A percentile compares a stretch with the other conserved stretches of the same genome.
phyloP scores from a whole-genome alignment of 2,113 vertebrate species.

The human region GRCh38 chr6:96911001-96911500 shows the following conservation, averaged over 20 bases:
- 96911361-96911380: no score
- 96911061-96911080: neutral
- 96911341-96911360: no score
- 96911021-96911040: neutral
- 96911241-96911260: no score
- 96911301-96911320: no score
- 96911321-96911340: no score
- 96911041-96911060: neutral
- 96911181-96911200: neutral
- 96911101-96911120: neutral
- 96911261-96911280: no score
- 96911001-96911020: neutral
- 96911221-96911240: neutral
- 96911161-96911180: neutral
- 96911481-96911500: neutral
- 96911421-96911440: neutral
- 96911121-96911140: neutral
- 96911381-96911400: no score
- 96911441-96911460: neutral
- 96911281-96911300: no score
- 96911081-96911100: neutral
- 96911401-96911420: neutral
- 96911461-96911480: neutral
- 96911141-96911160: neutral
- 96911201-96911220: neutral